A percentile compares a stretch with the other conserved stretches of the same genome.
Evolutionary conservation across 2,888 invertebrate species (phyloP).

Genomic region (Phalera bucephala): DNA sequence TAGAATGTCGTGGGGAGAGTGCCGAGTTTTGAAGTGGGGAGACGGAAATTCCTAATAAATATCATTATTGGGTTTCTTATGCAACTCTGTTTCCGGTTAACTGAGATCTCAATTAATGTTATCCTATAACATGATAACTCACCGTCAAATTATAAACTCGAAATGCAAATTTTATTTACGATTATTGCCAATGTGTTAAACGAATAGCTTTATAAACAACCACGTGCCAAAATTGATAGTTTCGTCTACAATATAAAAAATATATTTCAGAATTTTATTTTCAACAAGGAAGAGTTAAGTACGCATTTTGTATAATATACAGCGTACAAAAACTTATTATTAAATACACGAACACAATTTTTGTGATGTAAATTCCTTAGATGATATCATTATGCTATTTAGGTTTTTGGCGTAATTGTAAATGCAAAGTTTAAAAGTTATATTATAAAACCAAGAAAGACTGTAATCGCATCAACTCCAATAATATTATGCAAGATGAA

Average conservation of each 20-base stretch:
- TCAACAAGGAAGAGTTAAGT: too few relatives aligned
- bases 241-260: conserved; percentile 9
- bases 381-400: too few relatives aligned
- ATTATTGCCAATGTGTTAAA: conserved; percentile 18
- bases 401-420: too few relatives aligned
- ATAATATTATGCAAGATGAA: too few relatives aligned
- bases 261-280: too few relatives aligned
- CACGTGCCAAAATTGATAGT: conserved; percentile 25
- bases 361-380: too few relatives aligned
- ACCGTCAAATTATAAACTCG: conserved; percentile 24
- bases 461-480: too few relatives aligned
- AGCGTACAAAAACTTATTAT: too few relatives aligned
- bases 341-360: too few relatives aligned
- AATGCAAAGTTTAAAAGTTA: too few relatives aligned
- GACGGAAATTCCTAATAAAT: conserved; percentile 51
- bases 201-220: conserved; percentile 11
- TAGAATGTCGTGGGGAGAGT: conserved; percentile 29
- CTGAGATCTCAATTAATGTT: conserved; percentile 29
- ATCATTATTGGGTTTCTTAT: conserved; percentile 38
- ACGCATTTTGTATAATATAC: too few relatives aligned
- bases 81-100: conserved; percentile 37
- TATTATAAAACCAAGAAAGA: too few relatives aligned
- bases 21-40: conserved; percentile 30
- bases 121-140: conserved; percentile 27
- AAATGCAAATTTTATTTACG: conserved; percentile 29